Base-by-base conservation (phyloP, 2,888 invertebrate genomes). In the Adineta ricciae region DNA sequence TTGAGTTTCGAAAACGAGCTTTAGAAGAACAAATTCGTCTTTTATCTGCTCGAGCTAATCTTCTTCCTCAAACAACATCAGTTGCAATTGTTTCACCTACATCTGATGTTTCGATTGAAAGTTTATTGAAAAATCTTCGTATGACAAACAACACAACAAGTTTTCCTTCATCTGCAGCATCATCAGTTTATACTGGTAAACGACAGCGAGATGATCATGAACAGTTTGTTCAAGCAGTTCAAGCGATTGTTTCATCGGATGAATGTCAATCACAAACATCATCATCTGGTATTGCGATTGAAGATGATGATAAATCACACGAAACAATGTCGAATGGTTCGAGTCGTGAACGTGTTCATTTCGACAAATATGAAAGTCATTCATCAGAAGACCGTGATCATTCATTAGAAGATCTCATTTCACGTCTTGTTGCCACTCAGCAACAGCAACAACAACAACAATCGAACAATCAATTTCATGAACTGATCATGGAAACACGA, bases 331-430 rank as follows among this genome's bases (percentile, higher is more conserved):
- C 73, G 2, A 32, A 64, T 64, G 32, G 32, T 64, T 16, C 64
- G 1, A 32, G 32, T 64, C 14, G 14, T 32, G 64, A 19, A 36
- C 21, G 36, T 41, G 11, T 78, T 41, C n/a, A 9, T 41, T 78
- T 41, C 1, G 78, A 78, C 11, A 78, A 14, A 41, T 78, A 78
- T 78, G 78, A 78, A 41, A 78, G 78, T 78, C 78, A 78, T 41
- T 78, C 78, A 78, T 78, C 78, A 78, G 78, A 78, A 78, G 78
- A 78, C 41, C 78, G 78, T 1, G 78, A 78, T 78, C 78, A 78
- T 41, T 78, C 78, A 78, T 78, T 78, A 41, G 78, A 78, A 78
- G 78, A 78, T n/a, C 24, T 78, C 3, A 78, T 78, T 41, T 78
- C 78, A 78, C 78, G 78, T 41, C 41, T 78, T 41, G 14, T 41